phyloP scores from a whole-genome alignment of 1,140 invertebrate genomes.

The Steinernema feltiae region DNA sequence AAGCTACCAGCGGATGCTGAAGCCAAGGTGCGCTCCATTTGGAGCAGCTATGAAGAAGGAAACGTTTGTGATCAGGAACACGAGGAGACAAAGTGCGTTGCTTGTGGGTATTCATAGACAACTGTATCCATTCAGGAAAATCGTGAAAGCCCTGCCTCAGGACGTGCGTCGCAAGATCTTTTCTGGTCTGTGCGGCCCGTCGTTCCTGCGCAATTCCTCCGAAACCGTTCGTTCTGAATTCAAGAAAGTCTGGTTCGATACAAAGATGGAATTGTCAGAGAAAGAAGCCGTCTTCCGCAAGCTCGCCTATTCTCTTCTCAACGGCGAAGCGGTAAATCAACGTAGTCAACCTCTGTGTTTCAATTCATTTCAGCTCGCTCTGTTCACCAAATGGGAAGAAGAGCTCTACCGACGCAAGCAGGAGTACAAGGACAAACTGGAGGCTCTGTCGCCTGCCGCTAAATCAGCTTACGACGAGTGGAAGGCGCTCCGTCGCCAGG shows the following conservation, averaged over 20 bases:
- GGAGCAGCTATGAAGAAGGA: slow-evolving; percentile 51
- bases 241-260: slow-evolving; percentile 49
- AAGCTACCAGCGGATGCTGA: slow-evolving; percentile 45
- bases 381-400: slow-evolving; percentile 55
- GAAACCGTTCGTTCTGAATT: slow-evolving; percentile 46
- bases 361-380: slow-evolving; percentile 39
- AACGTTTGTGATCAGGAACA: slow-evolving; percentile 49
- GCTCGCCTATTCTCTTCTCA: slow-evolving; percentile 45
- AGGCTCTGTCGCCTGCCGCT: slow-evolving; percentile 40
- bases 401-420: slow-evolving; percentile 44
- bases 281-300: slow-evolving; percentile 50
- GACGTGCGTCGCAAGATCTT: slow-evolving; percentile 42
- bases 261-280: slow-evolving; percentile 44
- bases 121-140: slow-evolving; percentile 30
- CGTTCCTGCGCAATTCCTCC: slow-evolving; percentile 46
- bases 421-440: slow-evolving; percentile 38
- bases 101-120: slow-evolving; percentile 10
- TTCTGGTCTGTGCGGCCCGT: slow-evolving; percentile 51
- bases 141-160: slow-evolving; percentile 42
- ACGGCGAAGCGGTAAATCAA: slow-evolving; percentile 43
- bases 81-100: slow-evolving; percentile 37
- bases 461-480: slow-evolving; percentile 52
- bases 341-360: background rate
- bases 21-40: slow-evolving; percentile 46
- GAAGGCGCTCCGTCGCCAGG: slow-evolving; percentile 46